Conservation (phyloP, 2,797 vertebrate genomes). For the Alauda arvensis region DNA sequence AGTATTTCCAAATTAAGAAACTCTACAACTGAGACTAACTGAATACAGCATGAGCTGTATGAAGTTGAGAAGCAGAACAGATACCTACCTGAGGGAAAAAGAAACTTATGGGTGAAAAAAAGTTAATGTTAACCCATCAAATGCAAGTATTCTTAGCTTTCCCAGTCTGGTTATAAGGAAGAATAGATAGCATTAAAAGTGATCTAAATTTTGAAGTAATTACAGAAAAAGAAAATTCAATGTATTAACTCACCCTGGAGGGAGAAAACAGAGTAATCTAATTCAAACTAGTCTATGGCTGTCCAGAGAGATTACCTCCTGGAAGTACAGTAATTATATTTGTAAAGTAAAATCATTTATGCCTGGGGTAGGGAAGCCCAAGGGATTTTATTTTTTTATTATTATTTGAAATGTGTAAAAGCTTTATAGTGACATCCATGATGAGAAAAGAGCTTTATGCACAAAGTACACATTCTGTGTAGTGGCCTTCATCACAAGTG, state of each 20-base stretch:
- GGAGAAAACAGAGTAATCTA: constrained; percentile 20
- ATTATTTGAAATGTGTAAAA: background rate
- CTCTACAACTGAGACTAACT: background rate
- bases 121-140: background rate
- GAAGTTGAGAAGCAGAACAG: background rate
- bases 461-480: background rate
- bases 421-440: background rate
- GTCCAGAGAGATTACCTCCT: constrained; percentile 56
- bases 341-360: constrained; percentile 35
- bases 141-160: background rate
- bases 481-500: background rate
- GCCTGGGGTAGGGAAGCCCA: background rate
- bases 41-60: background rate
- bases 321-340: constrained; percentile 50
- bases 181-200: background rate
- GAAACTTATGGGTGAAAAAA: background rate
- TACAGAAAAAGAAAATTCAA: constrained; percentile 39
- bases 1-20: constrained; percentile 15
- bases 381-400: background rate
- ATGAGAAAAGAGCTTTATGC: background rate
- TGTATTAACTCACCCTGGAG: constrained; percentile 16
- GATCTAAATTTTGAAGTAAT: constrained; percentile 40
- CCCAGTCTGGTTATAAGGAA: background rate
- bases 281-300: constrained; percentile 31
- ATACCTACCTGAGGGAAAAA: background rate